Evolutionary conservation across 2,888 invertebrate species (phyloP).

Genomic region (Salpingus planirostris): DNA sequence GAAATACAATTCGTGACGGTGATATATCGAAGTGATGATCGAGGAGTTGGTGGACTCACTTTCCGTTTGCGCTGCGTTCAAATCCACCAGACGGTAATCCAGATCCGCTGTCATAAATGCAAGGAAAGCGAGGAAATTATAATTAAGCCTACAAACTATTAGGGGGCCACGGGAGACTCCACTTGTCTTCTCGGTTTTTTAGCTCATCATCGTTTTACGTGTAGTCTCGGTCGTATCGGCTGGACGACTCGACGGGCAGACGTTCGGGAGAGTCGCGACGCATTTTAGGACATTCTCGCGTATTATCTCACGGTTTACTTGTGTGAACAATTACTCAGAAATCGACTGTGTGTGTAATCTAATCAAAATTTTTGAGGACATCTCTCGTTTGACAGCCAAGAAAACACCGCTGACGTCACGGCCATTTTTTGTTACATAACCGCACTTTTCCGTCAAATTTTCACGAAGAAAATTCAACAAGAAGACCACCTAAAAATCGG

Average conservation of each 20-base stretch:
- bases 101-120: conserved; percentile 27
- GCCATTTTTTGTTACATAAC: background rate
- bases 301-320: conserved; percentile 20
- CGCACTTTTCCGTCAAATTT: no score
- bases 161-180: no score
- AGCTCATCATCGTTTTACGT: conserved; percentile 25
- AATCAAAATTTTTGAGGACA: conserved; percentile 24
- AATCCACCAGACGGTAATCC: conserved; percentile 24
- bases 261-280: conserved; percentile 8
- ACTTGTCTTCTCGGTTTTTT: conserved; percentile 11
- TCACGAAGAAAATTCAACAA: no score
- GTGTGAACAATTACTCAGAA: conserved; percentile 13
- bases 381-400: conserved; percentile 21
- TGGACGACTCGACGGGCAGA: conserved; percentile 17
- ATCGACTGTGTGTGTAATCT: conserved; percentile 17
- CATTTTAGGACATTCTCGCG: conserved; percentile 20
- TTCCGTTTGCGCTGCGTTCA: conserved; percentile 21
- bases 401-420: conserved; percentile 15
- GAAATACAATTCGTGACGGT: conserved; percentile 6
- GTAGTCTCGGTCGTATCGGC: conserved; percentile 23
- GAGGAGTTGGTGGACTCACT: no score
- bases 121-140: conserved; percentile 14
- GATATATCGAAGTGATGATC: no score
- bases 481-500: no score
- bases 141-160: conserved; percentile 24